Conservation (phyloP, 2,797 vertebrate species). For the Thaleichthys pacificus region DNA sequence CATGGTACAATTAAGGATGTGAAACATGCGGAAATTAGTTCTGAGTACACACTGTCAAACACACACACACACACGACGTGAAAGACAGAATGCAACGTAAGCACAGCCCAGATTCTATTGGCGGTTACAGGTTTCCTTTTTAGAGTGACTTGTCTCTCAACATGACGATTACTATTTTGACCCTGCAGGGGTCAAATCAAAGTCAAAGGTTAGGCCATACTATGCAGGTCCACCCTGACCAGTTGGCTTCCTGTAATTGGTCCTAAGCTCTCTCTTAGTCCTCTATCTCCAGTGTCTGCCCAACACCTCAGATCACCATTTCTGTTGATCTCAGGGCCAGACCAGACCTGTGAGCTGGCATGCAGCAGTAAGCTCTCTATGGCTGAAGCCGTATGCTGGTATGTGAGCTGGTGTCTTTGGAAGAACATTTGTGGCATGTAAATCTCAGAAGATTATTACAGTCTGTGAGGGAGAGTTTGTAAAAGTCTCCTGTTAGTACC, state of each 20-base stretch:
- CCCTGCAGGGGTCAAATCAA: constrained; percentile 33
- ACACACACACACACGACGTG: neutral
- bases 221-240: constrained; percentile 52
- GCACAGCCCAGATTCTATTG: constrained; percentile 20
- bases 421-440: constrained; percentile 51
- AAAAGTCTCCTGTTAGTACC: constrained; percentile 23
- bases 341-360: constrained; percentile 4
- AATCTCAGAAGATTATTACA: constrained; percentile 43
- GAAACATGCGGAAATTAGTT: neutral
- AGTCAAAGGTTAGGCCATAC: constrained; percentile 60
- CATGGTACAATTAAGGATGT: too few species aligned
- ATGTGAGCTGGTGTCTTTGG: constrained; percentile 12
- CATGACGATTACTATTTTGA: constrained; percentile 50
- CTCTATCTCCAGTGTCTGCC: neutral
- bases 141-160: constrained; percentile 32
- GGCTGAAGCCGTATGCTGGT: constrained; percentile 1
- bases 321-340: constrained; percentile 61
- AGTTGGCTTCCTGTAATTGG: constrained; percentile 67
- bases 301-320: constrained; percentile 21
- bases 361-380: neutral
- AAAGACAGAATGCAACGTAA: constrained; percentile 37
- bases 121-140: constrained; percentile 16
- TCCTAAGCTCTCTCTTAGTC: constrained; percentile 18
- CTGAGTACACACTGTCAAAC: neutral
- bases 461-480: constrained; percentile 10